Conservation (phyloP, 1,140 invertebrate species). For the Penaeus vannamei region DNA sequence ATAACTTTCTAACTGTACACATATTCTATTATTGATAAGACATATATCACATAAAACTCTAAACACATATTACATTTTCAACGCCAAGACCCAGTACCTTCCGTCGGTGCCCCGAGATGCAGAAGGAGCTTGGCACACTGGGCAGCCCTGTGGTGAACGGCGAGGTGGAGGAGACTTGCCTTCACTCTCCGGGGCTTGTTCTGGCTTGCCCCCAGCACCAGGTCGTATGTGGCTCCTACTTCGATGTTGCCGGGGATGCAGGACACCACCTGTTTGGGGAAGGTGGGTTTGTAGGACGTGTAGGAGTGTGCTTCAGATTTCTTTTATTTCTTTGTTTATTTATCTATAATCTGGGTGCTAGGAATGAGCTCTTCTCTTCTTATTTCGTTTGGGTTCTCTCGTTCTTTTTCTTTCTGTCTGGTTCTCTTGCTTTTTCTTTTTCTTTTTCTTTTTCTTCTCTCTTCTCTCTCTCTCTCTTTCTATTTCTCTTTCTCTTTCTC, state of each 20-base stretch:
- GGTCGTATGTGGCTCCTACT: slow-evolving; percentile 36
- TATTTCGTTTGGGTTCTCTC: too few species aligned
- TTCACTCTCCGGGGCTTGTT: neutral
- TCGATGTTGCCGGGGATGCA: slow-evolving; percentile 56
- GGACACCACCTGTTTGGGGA: slow-evolving; percentile 32
- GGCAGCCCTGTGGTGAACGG: slow-evolving; percentile 38
- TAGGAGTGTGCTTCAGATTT: too few species aligned
- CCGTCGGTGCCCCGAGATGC: slow-evolving; percentile 32
- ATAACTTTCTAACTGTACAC: too few species aligned
- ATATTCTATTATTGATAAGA: too few species aligned
- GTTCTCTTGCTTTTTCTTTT: too few species aligned
- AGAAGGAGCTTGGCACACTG: slow-evolving; percentile 55
- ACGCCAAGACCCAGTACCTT: neutral
- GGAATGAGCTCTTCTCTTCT: too few species aligned
- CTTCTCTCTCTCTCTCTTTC: neutral
- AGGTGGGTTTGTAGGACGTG: too few species aligned
- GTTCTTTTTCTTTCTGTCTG: too few species aligned
- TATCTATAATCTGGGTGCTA: neutral
- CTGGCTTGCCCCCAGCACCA: slow-evolving; percentile 19
- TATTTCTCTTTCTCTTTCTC: neutral
- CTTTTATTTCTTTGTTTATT: too few species aligned
- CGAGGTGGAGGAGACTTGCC: slow-evolving; percentile 39
- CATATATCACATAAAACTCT: too few species aligned
- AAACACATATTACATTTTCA: neutral
- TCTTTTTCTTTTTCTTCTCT: too few species aligned